phyloP scores from a whole-genome alignment of 37 sponge, comb jelly and placozoan species.

The Hormiphora californensis region DNA sequence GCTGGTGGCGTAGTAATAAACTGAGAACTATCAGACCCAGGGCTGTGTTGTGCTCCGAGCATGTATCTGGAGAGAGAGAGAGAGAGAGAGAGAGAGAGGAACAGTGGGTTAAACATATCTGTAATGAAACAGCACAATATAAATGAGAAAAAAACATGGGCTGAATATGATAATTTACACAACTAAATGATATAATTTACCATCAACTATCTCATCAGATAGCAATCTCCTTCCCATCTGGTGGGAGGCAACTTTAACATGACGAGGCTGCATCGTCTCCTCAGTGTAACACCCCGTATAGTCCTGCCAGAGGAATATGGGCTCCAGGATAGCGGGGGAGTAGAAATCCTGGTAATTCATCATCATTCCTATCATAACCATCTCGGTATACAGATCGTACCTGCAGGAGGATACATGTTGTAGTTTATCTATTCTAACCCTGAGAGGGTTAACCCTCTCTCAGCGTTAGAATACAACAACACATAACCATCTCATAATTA shows the following conservation, averaged over 20 bases:
- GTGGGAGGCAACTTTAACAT: not conserved
- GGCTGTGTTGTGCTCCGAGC: constrained; percentile 53
- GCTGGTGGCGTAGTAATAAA: constrained; percentile 9
- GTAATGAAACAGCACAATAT: not conserved
- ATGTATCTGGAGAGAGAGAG: not conserved
- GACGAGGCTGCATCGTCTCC: not conserved
- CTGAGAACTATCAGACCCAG: constrained; percentile 29
- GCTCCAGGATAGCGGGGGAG: not conserved
- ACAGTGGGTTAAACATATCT: not conserved
- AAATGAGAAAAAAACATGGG: not conserved
- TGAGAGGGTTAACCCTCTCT: not conserved
- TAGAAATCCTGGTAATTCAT: constrained; percentile 16
- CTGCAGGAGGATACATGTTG: not conserved
- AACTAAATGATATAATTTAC: not conserved
- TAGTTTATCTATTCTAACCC: not conserved
- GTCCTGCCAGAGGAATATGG: constrained; percentile 12
- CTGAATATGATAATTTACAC: not conserved
- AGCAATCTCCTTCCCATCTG: not conserved
- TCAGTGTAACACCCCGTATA: constrained; percentile 26
- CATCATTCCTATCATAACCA: constrained; percentile 34
- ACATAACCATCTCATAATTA: no score
- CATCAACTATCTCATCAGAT: constrained; percentile 18
- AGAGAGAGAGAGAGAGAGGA: no score
- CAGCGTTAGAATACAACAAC: not conserved
- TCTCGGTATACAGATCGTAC: constrained; percentile 37